These are phyloP conservation scores for Gambusia yucatana DNA, from an alignment of 2,797 vertebrate species.

Conservation along the genomic window DNA sequence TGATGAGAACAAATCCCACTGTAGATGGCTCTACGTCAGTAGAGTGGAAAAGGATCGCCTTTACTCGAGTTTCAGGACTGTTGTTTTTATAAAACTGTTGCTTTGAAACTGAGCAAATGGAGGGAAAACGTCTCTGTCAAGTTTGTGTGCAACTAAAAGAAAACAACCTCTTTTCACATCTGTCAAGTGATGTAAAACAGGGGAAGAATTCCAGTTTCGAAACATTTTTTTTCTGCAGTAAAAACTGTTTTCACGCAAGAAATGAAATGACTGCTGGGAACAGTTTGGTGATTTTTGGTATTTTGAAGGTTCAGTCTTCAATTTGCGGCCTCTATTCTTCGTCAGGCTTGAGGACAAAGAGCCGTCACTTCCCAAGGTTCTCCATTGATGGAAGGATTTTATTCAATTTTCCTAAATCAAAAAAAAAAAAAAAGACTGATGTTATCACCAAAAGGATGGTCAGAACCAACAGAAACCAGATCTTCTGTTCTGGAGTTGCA, in stretches of 20 bases:
- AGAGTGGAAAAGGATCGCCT: neutral
- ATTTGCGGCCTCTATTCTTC: neutral
- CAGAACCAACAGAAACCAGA: neutral
- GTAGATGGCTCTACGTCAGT: neutral
- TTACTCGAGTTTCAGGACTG: neutral
- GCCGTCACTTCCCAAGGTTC: neutral
- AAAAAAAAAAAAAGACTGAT: neutral
- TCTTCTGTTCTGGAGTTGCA: neutral
- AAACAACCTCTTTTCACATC: constrained; percentile 4
- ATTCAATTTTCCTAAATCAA: neutral
- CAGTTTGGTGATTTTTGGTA: neutral
- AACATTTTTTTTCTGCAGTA: neutral
- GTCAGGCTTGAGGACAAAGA: neutral
- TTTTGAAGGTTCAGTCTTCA: neutral
- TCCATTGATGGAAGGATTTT: neutral
- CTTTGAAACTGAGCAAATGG: neutral
- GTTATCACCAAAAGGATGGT: neutral
- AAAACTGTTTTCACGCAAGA: neutral
- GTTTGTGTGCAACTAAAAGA: neutral
- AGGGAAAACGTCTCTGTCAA: neutral
- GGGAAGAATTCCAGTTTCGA: neutral
- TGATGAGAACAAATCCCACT: neutral
- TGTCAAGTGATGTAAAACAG: neutral
- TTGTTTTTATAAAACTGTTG: neutral
- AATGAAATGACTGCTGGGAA: neutral